Base-by-base conservation (phyloP, 2,888 invertebrate genomes). In the Sphaeridia pumilis region DNA sequence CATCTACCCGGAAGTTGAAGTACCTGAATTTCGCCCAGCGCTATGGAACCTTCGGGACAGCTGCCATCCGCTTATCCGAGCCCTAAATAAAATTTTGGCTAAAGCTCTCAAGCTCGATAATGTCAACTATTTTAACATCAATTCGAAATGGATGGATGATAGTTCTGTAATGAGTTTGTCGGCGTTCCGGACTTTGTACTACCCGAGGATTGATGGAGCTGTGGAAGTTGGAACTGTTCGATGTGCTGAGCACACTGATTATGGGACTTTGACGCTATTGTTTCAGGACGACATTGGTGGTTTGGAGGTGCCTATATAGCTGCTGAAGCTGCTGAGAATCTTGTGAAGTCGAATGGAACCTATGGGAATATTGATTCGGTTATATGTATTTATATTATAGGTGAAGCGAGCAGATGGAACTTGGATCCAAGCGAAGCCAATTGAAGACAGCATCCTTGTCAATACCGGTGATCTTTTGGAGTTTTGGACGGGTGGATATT, bases 401-500 rank as follows among this genome's bases (percentile, higher is more conserved):
- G 78, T 83, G 34, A 79, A 79, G 67, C 71, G 79, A 56, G 76
- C 76, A 46, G 78, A 78, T 60, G 79, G 80, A 27, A 78, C 79
- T 61, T 87, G 83, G 83, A 76, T 80, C 64, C 75, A 81, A 34
- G 83, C 84, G 1, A 82, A 82, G 1, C 84, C 85, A 65, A 75
- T 86, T 48, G 83, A 83, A 0, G 83, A 82, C 26, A 81, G 85
- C 21, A 80, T 86, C 60, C 73, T 87, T 44, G 76, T 87, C 27
- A 84, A 84, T 67, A 76, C 82, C 24, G 86, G 84, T n/a, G 82
- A 85, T 67, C 74, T 84, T 47, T 72, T 87, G 52, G 81, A 83
- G 21, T 74, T 78, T 46, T 86, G 84, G 85, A 84, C 86, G 4
- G 75, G 78, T 45, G 80, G 80, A 60, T 72, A 76, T 49, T 76